phyloP scores from a whole-genome alignment of 2,888 invertebrate species.

The Crioceris asparagi region DNA sequence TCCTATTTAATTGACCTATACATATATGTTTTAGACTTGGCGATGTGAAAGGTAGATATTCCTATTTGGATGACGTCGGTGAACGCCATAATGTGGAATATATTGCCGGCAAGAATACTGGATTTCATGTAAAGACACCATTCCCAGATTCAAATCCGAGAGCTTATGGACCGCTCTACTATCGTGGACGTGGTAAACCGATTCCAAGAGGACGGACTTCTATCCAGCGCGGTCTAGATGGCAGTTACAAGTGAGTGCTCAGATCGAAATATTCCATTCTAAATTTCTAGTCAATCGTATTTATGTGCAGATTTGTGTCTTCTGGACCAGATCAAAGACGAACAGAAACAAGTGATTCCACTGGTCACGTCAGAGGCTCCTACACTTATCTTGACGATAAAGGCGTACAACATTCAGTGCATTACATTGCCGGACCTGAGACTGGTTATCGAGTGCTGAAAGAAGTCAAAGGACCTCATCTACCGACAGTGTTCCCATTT shows the following conservation, averaged over 20 bases:
- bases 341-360: constrained; percentile 60
- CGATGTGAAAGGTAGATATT: constrained; percentile 50
- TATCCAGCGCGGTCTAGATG: constrained; percentile 59
- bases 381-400: constrained; percentile 71
- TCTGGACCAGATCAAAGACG: constrained; percentile 67
- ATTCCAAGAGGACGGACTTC: constrained; percentile 59
- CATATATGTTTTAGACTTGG: constrained; percentile 9
- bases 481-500: constrained; percentile 48
- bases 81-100: constrained; percentile 66
- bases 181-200: constrained; percentile 51
- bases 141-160: constrained; percentile 57
- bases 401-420: constrained; percentile 63
- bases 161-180: constrained; percentile 52
- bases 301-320: constrained; percentile 50
- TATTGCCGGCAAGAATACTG: constrained; percentile 64
- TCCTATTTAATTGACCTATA: background rate
- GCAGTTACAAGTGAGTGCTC: constrained; percentile 51
- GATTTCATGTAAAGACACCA: constrained; percentile 62
- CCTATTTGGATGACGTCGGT: constrained; percentile 64
- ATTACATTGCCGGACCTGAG: constrained; percentile 69
- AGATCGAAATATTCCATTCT: background rate
- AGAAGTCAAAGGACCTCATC: constrained; percentile 56
- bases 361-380: constrained; percentile 62
- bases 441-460: constrained; percentile 67
- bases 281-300: background rate